Percentiles rank a stretch among this genome's conserved stretches.
These are phyloP conservation scores for Pterobdella sp. DNA, from an alignment of 2,888 invertebrate species.

Conservation along the genomic window DNA sequence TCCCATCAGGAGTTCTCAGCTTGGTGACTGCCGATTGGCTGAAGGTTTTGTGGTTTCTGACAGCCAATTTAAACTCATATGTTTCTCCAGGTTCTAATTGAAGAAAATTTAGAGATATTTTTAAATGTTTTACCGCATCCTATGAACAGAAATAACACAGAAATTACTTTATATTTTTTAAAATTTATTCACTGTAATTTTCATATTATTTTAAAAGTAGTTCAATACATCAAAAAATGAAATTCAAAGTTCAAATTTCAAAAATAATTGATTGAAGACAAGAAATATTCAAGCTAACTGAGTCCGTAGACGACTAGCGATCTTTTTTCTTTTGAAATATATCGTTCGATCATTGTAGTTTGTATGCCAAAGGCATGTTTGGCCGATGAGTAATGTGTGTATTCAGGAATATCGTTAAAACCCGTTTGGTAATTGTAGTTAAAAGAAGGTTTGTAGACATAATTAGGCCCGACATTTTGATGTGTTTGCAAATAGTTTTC, in stretches of 20 bases:
- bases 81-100: slow-evolving; percentile 18
- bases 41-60: slow-evolving; percentile 24
- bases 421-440: neutral
- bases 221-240: too few species aligned
- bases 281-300: too few species aligned
- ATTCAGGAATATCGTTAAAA: neutral
- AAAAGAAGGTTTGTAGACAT: neutral
- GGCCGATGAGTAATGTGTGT: too few species aligned
- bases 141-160: neutral
- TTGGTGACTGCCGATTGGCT: slow-evolving; percentile 6
- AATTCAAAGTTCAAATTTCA: too few species aligned
- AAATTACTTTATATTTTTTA: neutral
- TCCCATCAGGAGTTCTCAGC: slow-evolving; percentile 24
- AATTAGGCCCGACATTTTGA: neutral
- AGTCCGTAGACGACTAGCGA: too few species aligned
- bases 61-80: slow-evolving; percentile 19
- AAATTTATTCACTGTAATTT: neutral
- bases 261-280: too few species aligned
- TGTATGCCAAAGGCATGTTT: too few species aligned
- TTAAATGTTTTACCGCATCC: neutral
- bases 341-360: too few species aligned
- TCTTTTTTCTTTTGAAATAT: too few species aligned
- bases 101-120: neutral
- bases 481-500: neutral
- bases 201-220: neutral